Conservation (phyloP, 2,888 invertebrate species). For the Tetranychus truncatus region DNA sequence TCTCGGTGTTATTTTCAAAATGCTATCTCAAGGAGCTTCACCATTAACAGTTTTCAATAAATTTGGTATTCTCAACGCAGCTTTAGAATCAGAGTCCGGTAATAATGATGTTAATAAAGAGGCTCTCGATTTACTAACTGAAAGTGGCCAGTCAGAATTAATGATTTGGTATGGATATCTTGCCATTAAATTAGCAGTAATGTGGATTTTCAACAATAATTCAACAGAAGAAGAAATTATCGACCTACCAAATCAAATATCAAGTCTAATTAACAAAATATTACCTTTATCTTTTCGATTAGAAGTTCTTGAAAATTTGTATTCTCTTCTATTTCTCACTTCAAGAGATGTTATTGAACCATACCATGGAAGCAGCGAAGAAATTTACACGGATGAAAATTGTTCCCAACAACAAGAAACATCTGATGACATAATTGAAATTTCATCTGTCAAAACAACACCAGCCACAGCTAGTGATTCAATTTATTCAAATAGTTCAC, state of each 20-base stretch:
- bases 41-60: background rate
- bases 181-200: constrained; percentile 11
- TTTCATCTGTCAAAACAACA: background rate
- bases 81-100: background rate
- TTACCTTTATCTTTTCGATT: constrained; percentile 28
- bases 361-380: background rate
- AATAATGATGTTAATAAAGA: background rate
- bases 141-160: constrained; percentile 11
- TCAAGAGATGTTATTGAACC: constrained; percentile 40
- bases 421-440: background rate
- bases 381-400: background rate
- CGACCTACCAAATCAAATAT: constrained; percentile 13
- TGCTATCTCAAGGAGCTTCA: background rate
- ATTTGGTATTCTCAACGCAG: background rate
- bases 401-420: background rate
- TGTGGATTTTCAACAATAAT: constrained; percentile 14
- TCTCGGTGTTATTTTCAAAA: background rate
- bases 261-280: constrained; percentile 21
- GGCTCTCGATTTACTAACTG: constrained; percentile 11
- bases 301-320: constrained; percentile 52
- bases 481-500: background rate
- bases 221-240: constrained; percentile 9
- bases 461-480: background rate
- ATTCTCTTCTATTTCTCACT: constrained; percentile 48
- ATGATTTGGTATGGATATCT: constrained; percentile 19